Conservation (phyloP, 2,888 invertebrate species). For the Augiades crinisus region DNA sequence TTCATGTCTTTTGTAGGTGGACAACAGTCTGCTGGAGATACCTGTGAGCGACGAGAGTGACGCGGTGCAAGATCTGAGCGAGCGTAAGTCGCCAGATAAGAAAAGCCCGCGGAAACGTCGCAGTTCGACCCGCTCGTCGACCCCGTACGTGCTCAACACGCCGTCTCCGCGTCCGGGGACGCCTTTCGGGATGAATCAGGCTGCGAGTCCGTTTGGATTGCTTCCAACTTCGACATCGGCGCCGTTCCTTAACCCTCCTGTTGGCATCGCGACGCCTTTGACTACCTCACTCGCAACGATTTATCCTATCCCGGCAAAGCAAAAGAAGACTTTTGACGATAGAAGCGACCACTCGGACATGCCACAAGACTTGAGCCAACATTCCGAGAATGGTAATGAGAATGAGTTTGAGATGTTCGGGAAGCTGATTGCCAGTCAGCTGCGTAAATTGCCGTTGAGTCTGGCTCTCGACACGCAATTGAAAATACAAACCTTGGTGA, state of each 20-base stretch:
- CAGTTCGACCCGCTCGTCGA: constrained; percentile 70
- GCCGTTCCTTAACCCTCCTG: constrained; percentile 71
- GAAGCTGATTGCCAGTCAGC: constrained; percentile 71
- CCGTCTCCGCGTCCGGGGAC: constrained; percentile 72
- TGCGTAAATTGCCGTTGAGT: constrained; percentile 68
- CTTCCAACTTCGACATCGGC: constrained; percentile 63
- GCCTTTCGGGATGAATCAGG: constrained; percentile 67
- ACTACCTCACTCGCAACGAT: constrained; percentile 72
- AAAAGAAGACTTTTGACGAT: constrained; percentile 63
- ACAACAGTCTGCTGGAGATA: constrained; percentile 71
- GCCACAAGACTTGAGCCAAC: constrained; percentile 73
- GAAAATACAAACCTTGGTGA: constrained; percentile 72
- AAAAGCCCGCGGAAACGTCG: constrained; percentile 72
- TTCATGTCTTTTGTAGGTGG: constrained; percentile 55
- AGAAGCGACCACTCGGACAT: constrained; percentile 59
- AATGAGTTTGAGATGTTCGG: constrained; percentile 78
- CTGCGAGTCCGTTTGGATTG: constrained; percentile 61
- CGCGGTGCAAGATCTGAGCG: constrained; percentile 71
- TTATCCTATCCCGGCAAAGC: constrained; percentile 68
- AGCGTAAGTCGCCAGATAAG: constrained; percentile 73
- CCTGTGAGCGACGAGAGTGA: constrained; percentile 75
- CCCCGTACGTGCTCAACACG: constrained; percentile 73
- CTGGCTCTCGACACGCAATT: constrained; percentile 72
- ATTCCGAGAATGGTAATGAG: constrained; percentile 69
- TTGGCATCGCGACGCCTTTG: constrained; percentile 73